These are phyloP conservation scores for Halictus quadricinctus DNA, from an alignment of 2,888 invertebrate genomes.

Conservation along the genomic window DNA sequence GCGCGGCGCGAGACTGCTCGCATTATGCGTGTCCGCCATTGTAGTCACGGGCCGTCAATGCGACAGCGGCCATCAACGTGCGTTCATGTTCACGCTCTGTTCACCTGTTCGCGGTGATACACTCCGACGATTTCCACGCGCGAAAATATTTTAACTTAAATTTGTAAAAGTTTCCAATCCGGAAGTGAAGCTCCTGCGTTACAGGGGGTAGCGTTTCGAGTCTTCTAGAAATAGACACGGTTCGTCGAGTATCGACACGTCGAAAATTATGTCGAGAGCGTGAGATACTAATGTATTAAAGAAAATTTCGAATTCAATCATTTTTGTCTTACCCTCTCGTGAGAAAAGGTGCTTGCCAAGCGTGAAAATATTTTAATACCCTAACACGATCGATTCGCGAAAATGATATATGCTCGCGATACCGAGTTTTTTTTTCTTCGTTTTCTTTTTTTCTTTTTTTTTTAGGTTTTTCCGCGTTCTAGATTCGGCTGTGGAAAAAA, in stretches of 20 bases:
- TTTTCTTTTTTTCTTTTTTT: not conserved
- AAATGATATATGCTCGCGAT: conserved; percentile 6
- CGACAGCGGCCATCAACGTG: conserved; percentile 27
- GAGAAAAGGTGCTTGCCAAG: no score
- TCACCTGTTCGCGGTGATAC: conserved; percentile 15
- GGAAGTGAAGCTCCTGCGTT: no score
- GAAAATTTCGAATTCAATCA: no score
- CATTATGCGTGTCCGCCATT: conserved; percentile 20
- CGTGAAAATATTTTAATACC: no score
- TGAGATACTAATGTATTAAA: no score
- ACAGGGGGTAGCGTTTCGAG: no score
- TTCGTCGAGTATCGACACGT: no score
- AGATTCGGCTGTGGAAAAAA: not conserved
- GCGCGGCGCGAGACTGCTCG: not conserved
- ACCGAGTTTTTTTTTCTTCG: not conserved
- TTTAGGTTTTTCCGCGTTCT: not conserved
- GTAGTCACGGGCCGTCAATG: conserved; percentile 20
- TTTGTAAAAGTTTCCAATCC: no score
- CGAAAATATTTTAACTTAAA: conserved; percentile 3
- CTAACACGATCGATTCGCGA: not conserved
- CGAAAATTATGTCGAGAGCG: no score
- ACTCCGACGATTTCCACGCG: conserved; percentile 3
- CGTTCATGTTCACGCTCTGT: not conserved
- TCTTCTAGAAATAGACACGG: no score
- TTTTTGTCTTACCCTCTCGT: no score